A percentile compares a stretch with the other conserved stretches of the same genome.
These are phyloP conservation scores for Bradypus variegatus DNA, from an alignment of 2,797 vertebrate genomes.

Conservation along the genomic window DNA sequence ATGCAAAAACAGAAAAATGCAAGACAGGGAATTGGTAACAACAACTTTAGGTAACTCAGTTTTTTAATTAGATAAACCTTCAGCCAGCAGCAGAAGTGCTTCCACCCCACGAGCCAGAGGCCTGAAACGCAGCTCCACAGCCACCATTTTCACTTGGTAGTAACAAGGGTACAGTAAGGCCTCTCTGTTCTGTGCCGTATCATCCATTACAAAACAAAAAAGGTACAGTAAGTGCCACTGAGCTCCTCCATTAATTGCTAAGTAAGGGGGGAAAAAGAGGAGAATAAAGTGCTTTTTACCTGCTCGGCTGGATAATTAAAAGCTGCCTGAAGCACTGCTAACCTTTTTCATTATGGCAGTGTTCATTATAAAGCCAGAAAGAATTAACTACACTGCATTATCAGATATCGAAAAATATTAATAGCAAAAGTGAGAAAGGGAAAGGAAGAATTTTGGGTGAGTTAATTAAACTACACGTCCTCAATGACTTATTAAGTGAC, in stretches of 20 bases:
- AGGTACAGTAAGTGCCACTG: constrained; percentile 34
- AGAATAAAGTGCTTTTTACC: constrained; percentile 66
- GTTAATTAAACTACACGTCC: constrained; percentile 73
- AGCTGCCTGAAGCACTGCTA: constrained; percentile 68
- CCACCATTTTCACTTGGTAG: not conserved
- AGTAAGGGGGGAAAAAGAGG: constrained; percentile 36
- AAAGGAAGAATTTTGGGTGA: constrained; percentile 68
- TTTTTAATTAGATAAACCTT: constrained; percentile 41
- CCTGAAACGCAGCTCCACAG: not conserved
- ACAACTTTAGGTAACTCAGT: constrained; percentile 8
- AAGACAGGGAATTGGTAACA: constrained; percentile 2
- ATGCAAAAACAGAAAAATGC: not conserved
- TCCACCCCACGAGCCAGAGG: not conserved
- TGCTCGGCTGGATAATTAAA: constrained; percentile 71
- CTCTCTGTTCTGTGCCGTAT: not conserved
- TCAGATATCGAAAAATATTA: constrained; percentile 76
- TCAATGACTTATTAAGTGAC: constrained; percentile 68
- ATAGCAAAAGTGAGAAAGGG: constrained; percentile 69
- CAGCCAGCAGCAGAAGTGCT: not conserved
- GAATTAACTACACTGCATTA: constrained; percentile 73
- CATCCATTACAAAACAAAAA: constrained; percentile 50
- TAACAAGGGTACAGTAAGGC: constrained; percentile 28
- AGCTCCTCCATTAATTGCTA: constrained; percentile 45
- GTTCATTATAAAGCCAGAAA: constrained; percentile 74
- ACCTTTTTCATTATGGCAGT: constrained; percentile 67